Percentiles rank a stretch among this genome's conserved stretches.
Conservation (phyloP, 2,113 vertebrate genomes). For the Paedocypris sp. region DNA sequence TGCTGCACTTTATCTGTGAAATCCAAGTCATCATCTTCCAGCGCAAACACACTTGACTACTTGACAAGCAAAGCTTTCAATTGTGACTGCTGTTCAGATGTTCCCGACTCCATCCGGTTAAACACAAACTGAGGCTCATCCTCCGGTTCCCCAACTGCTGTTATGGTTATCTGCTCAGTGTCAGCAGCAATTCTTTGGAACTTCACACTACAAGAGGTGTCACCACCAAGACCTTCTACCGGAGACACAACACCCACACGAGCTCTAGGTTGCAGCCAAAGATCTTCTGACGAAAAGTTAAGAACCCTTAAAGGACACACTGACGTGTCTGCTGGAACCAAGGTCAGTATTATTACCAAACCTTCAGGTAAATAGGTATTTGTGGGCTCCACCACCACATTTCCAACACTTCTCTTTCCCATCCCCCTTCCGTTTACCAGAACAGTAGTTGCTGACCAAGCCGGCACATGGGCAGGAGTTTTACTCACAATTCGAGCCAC, state of each 20-base stretch:
- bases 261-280: not conserved
- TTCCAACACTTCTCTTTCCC: not conserved
- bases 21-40: too few relatives aligned
- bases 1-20: too few relatives aligned
- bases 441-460: conserved; percentile 1
- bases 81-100: too few relatives aligned
- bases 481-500: not conserved
- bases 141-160: too few relatives aligned
- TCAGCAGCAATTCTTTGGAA: not conserved
- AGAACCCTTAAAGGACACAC: not conserved
- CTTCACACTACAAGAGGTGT: not conserved
- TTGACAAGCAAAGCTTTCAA: too few relatives aligned
- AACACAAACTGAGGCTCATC: too few relatives aligned
- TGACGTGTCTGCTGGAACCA: not conserved
- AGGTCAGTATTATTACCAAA: not conserved
- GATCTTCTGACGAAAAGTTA: not conserved
- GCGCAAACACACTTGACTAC: too few relatives aligned
- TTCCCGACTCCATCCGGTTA: too few relatives aligned
- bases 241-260: not conserved
- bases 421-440: not conserved
- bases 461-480: conserved; percentile 1
- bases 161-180: not conserved
- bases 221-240: not conserved
- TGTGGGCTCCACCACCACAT: not conserved
- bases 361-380: not conserved